Conservation (phyloP, 2,888 invertebrate genomes). For the Erebia palarica region DNA sequence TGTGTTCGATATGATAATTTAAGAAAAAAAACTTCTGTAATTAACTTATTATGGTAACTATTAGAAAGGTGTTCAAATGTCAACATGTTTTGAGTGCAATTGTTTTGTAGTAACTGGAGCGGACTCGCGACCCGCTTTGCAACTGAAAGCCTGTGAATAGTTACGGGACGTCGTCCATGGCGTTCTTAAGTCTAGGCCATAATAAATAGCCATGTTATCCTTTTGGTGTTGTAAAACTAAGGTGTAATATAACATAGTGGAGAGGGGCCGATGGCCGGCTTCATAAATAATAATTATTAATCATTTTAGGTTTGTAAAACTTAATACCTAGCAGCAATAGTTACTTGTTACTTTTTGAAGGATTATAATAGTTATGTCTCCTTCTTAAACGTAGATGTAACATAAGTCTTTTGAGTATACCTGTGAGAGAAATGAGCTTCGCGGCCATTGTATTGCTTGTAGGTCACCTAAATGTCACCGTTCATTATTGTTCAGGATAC, state of each 20-base stretch:
- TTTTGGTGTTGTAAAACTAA: too few relatives aligned
- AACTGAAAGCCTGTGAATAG: conserved; percentile 3
- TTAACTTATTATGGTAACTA: too few relatives aligned
- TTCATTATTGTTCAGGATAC: conserved; percentile 27
- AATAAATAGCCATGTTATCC: too few relatives aligned
- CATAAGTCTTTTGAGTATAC: conserved; percentile 5
- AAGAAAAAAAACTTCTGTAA: too few relatives aligned
- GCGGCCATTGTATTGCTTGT: conserved; percentile 27
- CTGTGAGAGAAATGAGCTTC: conserved; percentile 16
- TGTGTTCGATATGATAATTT: too few relatives aligned
- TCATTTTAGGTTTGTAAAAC: too few relatives aligned
- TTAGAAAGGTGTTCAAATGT: conserved; percentile 1
- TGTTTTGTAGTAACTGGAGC: conserved; percentile 7
- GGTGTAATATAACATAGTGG: too few relatives aligned
- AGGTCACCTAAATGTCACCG: conserved; percentile 35
- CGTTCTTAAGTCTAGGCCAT: not conserved
- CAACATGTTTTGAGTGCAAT: not conserved
- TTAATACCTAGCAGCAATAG: too few relatives aligned
- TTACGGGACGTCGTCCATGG: not conserved
- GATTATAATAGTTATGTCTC: not conserved
- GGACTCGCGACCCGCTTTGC: conserved; percentile 4
- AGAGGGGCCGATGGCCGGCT: too few relatives aligned
- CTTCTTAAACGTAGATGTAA: not conserved
- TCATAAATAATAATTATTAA: too few relatives aligned
- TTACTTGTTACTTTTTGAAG: too few relatives aligned